Percentiles rank a stretch among this genome's conserved stretches.
phyloP scores from a whole-genome alignment of 1,140 invertebrate species.

The Phortica variegata region DNA sequence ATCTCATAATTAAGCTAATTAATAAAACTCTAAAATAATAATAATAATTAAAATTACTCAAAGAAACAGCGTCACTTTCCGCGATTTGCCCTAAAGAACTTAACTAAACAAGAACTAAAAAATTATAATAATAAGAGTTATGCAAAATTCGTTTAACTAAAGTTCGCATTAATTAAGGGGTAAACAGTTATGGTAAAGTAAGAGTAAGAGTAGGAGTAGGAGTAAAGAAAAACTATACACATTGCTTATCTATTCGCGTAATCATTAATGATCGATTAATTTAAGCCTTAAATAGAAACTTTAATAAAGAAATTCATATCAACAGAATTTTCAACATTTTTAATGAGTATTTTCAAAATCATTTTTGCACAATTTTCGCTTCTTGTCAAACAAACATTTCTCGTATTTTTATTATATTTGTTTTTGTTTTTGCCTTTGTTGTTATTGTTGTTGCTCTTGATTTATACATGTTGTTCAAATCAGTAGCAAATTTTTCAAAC shows the following conservation, averaged over 20 bases:
- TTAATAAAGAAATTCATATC: slow-evolving; percentile 51
- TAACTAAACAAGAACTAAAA: slow-evolving; percentile 39
- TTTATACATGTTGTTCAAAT: slow-evolving; percentile 33
- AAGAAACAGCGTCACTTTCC: slow-evolving; percentile 48
- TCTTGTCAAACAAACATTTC: slow-evolving; percentile 32
- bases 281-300: no score
- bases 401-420: slow-evolving; percentile 36
- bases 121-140: slow-evolving; percentile 43
- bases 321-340: slow-evolving; percentile 32
- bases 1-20: slow-evolving; percentile 54
- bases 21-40: slow-evolving; percentile 40
- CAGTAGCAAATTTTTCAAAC: slow-evolving; percentile 34
- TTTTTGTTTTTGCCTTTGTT: slow-evolving; percentile 22
- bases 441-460: slow-evolving; percentile 20
- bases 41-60: slow-evolving; percentile 50
- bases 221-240: slow-evolving; percentile 51
- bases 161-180: slow-evolving; percentile 50
- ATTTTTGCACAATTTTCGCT: slow-evolving; percentile 7
- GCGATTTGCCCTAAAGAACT: slow-evolving; percentile 4
- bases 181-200: no score
- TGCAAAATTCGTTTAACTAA: slow-evolving; percentile 54
- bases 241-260: slow-evolving; percentile 12
- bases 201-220: no score
- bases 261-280: slow-evolving; percentile 24
- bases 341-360: not conserved